These are phyloP conservation scores for Elephantulus edwardii DNA, from an alignment of 2,113 vertebrate genomes.

Conservation along the genomic window DNA sequence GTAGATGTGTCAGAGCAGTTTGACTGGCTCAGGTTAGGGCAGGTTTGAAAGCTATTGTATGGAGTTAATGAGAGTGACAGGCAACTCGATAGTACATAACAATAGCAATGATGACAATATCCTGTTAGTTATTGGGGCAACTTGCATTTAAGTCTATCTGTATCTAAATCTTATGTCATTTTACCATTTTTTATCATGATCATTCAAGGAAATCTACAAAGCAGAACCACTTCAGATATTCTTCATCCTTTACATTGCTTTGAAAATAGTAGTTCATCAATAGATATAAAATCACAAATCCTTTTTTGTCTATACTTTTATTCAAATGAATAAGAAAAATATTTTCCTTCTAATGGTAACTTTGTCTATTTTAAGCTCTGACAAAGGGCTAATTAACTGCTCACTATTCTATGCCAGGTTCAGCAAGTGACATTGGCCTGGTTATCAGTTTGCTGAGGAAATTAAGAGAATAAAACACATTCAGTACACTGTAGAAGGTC, in stretches of 20 bases:
- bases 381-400: constrained; percentile 66
- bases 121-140: neutral
- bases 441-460: constrained; percentile 73
- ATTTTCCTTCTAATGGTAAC: constrained; percentile 39
- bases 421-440: constrained; percentile 57
- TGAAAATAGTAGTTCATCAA: neutral
- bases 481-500: constrained; percentile 81
- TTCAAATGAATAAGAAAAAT: constrained; percentile 25
- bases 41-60: no score
- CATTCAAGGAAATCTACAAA: neutral
- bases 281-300: constrained; percentile 8
- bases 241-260: neutral
- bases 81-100: no score
- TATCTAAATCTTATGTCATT: neutral
- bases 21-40: no score
- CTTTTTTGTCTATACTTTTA: constrained; percentile 10
- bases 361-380: constrained; percentile 55
- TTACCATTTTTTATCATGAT: neutral
- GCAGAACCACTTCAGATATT: neutral
- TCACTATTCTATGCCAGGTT: constrained; percentile 32
- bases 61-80: no score
- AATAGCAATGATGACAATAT: no score
- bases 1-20: no score
- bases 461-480: constrained; percentile 79
- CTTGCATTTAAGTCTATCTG: neutral